Percentiles rank a stretch among this genome's conserved stretches.
Evolutionary conservation across 2,888 invertebrate genomes (phyloP).

Genomic region (Macroteleia sp.): DNA sequence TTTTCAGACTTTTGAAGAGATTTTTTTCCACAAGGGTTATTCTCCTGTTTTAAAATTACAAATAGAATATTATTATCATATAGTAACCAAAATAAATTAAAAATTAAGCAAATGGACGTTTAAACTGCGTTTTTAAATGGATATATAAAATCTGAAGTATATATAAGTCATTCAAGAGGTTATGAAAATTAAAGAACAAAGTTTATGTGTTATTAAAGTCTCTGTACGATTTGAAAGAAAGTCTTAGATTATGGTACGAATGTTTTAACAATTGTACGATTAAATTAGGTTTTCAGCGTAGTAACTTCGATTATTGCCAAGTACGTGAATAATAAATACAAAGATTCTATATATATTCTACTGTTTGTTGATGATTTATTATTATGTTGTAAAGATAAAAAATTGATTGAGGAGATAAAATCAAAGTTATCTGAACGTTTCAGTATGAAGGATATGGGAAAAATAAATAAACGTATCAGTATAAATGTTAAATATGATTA

Average conservation of each 20-base stretch:
- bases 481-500: constrained; percentile 21
- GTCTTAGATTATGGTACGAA: constrained; percentile 20
- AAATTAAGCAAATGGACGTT: neutral
- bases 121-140: neutral
- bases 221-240: constrained; percentile 23
- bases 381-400: constrained; percentile 30
- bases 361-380: constrained; percentile 46
- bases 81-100: neutral
- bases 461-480: neutral
- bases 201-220: constrained; percentile 22
- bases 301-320: neutral
- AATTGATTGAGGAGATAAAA: neutral
- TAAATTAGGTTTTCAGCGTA: constrained; percentile 16
- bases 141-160: neutral
- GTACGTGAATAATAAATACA: neutral
- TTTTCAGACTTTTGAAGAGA: no score
- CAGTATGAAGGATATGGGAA: neutral
- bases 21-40: no score
- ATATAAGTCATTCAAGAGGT: constrained; percentile 20
- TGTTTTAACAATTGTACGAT: constrained; percentile 17
- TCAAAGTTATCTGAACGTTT: neutral
- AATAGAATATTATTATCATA: neutral
- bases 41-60: neutral
- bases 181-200: constrained; percentile 20
- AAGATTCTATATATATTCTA: neutral